A percentile compares a stretch with the other conserved stretches of the same genome.
These are phyloP conservation scores for Numenius phaeopus DNA, from an alignment of 2,797 vertebrate species.

Conservation along the genomic window DNA sequence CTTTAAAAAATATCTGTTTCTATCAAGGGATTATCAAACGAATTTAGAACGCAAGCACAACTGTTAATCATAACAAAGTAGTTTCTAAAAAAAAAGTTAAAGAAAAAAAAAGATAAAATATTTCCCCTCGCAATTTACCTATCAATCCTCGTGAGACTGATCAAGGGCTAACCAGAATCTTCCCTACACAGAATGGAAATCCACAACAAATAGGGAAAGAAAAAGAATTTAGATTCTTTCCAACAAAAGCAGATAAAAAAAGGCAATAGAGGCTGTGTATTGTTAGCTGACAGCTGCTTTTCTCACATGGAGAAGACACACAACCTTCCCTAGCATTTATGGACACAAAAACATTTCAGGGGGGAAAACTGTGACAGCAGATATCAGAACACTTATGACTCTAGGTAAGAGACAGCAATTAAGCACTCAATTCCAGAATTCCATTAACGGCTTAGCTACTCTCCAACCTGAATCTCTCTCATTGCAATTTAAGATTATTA, in stretches of 20 bases:
- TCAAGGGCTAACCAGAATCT: not conserved
- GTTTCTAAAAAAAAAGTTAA: not conserved
- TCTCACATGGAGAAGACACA: not conserved
- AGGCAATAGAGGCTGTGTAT: not conserved
- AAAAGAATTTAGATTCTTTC: not conserved
- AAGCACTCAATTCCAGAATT: not conserved
- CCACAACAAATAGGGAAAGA: not conserved
- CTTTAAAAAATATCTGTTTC: not conserved
- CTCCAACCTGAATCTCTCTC: not conserved
- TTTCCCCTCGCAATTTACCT: not conserved
- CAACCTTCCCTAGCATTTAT: not conserved
- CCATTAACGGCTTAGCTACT: not conserved
- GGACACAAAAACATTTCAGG: not conserved
- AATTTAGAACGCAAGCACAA: not conserved
- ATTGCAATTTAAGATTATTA: not conserved
- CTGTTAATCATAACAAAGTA: not conserved
- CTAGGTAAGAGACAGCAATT: not conserved
- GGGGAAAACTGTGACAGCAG: not conserved
- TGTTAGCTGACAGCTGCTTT: not conserved
- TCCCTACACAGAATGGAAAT: not conserved
- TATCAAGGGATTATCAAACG: not conserved
- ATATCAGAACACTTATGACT: not conserved
- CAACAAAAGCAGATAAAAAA: not conserved
- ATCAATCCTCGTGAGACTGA: not conserved
- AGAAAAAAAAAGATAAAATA: fast-evolving